These are phyloP conservation scores for Pachypanchax playfairii DNA, from an alignment of 2,113 vertebrate species.

Conservation along the genomic window DNA sequence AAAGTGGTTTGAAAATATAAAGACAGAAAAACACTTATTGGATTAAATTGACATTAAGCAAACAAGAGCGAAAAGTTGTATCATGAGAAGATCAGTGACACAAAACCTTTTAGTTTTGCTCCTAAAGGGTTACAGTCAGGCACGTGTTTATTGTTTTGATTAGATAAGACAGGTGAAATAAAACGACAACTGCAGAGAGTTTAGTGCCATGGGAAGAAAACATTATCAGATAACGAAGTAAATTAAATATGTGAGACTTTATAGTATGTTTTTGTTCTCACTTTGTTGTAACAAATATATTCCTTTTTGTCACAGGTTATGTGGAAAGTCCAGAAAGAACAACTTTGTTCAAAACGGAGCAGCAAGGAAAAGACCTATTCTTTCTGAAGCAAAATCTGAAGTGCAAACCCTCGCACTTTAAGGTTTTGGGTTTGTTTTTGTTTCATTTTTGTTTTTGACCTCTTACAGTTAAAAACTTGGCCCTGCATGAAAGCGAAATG, in stretches of 20 bases:
- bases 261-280: no score
- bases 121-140: no score
- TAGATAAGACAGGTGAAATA: neutral
- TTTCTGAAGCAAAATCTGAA: slow-evolving; percentile 31
- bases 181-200: neutral
- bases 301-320: slow-evolving; percentile 41
- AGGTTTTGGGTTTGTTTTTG: no score
- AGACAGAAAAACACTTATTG: no score
- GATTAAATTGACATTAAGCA: no score
- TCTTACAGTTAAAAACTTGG: slow-evolving; percentile 12
- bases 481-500: neutral
- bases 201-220: no score
- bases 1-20: no score
- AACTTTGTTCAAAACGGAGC: slow-evolving; percentile 38
- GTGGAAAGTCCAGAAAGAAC: slow-evolving; percentile 43
- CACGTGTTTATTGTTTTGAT: neutral
- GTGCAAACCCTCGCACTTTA: slow-evolving; percentile 21
- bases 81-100: no score
- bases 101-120: neutral
- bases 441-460: neutral
- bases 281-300: neutral
- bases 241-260: no score
- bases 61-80: no score
- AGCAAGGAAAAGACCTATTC: neutral
- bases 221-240: no score